Percentiles rank a stretch among this genome's conserved stretches.
phyloP scores from a whole-genome alignment of 2,888 invertebrate species.

The Anaspis maculata region DNA sequence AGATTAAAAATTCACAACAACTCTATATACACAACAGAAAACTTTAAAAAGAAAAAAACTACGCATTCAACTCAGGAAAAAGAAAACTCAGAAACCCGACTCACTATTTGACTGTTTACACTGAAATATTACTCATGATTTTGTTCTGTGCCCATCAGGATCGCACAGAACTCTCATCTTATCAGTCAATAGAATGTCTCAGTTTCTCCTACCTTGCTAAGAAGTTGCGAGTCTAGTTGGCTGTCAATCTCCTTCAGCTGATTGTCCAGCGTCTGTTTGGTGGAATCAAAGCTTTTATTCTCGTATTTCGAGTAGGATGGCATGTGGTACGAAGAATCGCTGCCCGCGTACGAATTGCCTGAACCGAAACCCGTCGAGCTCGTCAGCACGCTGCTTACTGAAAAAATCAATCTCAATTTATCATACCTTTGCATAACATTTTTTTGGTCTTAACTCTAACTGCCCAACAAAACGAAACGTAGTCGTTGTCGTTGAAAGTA shows the following conservation, averaged over 20 bases:
- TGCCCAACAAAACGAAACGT: no score
- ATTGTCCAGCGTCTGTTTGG: conserved; percentile 67
- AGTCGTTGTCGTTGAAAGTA: no score
- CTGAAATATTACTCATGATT: background rate
- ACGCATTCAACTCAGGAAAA: no score
- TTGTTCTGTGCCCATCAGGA: conserved; percentile 1
- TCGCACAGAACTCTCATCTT: conserved; percentile 14
- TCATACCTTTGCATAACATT: no score
- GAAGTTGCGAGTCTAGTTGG: conserved; percentile 62
- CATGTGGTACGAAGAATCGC: conserved; percentile 47
- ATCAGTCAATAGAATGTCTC: conserved; percentile 42
- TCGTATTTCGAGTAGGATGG: conserved; percentile 43
- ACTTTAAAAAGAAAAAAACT: conserved; percentile 21
- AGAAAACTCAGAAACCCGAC: no score
- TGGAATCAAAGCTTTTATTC: conserved; percentile 60
- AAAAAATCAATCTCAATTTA: no score
- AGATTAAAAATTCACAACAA: background rate
- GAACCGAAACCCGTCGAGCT: conserved; percentile 51
- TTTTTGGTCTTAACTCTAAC: background rate
- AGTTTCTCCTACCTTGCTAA: conserved; percentile 49
- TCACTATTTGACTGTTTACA: conserved; percentile 32
- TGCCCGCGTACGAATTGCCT: conserved; percentile 49
- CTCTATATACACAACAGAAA: conserved; percentile 9
- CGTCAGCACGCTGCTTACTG: conserved; percentile 44
- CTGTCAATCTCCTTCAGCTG: conserved; percentile 76